Percentiles rank a stretch among this genome's conserved stretches.
These are phyloP conservation scores for Eulemur macaco DNA, from an alignment of 2,113 vertebrate species.

Conservation along the genomic window DNA sequence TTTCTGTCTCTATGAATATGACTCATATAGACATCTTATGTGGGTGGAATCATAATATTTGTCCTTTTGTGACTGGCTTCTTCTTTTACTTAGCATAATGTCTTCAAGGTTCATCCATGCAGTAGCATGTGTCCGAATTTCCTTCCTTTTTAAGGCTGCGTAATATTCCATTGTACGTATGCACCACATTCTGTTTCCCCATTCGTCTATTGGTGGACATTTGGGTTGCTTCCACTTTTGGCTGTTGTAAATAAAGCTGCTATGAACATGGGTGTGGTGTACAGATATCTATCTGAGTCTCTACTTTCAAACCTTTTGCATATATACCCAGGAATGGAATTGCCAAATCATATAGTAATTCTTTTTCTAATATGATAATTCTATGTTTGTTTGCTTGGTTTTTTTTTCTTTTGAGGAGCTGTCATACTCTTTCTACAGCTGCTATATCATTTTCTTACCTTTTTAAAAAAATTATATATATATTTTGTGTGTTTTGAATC, in stretches of 20 bases:
- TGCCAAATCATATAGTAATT: background rate
- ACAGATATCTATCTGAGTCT: background rate
- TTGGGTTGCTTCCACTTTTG: background rate
- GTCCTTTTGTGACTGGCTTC: background rate
- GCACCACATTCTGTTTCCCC: background rate
- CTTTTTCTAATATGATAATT: background rate
- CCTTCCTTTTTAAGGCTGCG: background rate
- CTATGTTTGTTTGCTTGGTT: background rate
- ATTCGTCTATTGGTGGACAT: background rate
- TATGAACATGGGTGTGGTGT: rapidly evolving
- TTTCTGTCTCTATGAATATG: background rate
- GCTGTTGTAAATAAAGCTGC: background rate
- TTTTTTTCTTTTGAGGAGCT: background rate
- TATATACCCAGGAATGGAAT: background rate
- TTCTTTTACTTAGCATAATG: background rate
- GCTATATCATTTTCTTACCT: background rate
- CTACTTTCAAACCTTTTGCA: background rate
- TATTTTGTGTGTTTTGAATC: background rate
- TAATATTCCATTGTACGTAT: too few species aligned
- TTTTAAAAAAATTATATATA: background rate
- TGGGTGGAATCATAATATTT: background rate
- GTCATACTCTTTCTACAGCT: background rate
- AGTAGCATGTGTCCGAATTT: background rate
- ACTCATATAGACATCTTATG: background rate
- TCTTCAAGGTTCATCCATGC: background rate